Conservation (phyloP, 2,113 vertebrate genomes). For the Oryzias melastigma region DNA sequence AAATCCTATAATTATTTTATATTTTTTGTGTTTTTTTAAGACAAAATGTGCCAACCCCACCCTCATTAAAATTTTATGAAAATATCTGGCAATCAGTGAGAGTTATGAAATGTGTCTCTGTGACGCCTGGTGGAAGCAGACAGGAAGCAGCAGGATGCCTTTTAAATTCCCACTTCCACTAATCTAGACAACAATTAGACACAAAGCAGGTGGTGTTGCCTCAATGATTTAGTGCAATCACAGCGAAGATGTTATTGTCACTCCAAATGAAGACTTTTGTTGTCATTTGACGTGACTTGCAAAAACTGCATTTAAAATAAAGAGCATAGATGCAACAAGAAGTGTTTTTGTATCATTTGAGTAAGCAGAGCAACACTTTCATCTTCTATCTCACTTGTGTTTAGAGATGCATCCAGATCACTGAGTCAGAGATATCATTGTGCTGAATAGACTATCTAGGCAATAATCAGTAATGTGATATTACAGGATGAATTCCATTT, state of each 20-base stretch:
- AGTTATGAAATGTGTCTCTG: conserved; percentile 30
- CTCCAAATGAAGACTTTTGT: neutral
- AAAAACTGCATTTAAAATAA: too few relatives aligned
- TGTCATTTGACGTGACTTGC: neutral
- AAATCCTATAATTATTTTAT: conserved; percentile 1
- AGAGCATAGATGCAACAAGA: too few relatives aligned
- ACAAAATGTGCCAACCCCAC: conserved; percentile 14
- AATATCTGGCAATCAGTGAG: conserved; percentile 20
- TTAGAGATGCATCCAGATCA: conserved; percentile 3
- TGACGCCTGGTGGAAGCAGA: conserved; percentile 19
- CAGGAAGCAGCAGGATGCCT: conserved; percentile 16
- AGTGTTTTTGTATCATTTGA: too few relatives aligned
- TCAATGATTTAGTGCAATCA: neutral
- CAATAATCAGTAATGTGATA: neutral
- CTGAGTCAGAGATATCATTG: conserved; percentile 16
- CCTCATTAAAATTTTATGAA: conserved; percentile 42
- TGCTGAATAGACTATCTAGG: neutral
- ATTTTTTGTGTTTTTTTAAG: conserved; percentile 12
- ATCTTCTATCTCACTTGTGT: neutral
- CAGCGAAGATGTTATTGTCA: neutral
- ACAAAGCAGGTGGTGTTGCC: neutral
- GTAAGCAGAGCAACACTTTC: neutral
- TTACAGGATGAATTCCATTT: neutral
- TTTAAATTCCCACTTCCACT: conserved; percentile 18
- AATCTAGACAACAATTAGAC: conserved; percentile 3